Evolutionary conservation across 2,888 invertebrate genomes (phyloP), one percentile per base, ranked within the genome.

Genomic region (Nymphalis urticae): DNA sequence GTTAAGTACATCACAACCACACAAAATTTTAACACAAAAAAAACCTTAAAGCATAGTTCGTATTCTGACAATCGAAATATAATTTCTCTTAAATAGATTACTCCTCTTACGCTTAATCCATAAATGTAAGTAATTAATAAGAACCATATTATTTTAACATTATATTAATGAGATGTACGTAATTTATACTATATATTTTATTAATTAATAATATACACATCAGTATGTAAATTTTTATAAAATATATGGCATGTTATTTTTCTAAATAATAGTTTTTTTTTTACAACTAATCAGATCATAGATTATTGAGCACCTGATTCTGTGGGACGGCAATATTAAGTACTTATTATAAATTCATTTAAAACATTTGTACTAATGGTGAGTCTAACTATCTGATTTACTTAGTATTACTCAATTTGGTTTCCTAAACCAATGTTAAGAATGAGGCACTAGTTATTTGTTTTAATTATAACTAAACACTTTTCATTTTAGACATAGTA

Each of bases 181-280:
- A 76, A 79, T 76, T 79, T 81, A 79, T 76, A 79, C 54, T 72
- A 65, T 76, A 71, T 82, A 80, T 79, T 81, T 83, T 83, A 64
- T 80, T 83, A 83, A 64, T 64, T 68, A 56, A 70, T 82, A 83
- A 82, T 83, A 83, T 84, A 85, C 82, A 85, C 82, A 76, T 84
- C 82, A 83, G 78, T 83, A 83, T 86, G 85, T 88, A 87, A 83
- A 85, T 83, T 87, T 85, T 65, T 59, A 87, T 85, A 85, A 89
- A 91, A 90, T 92, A 92, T 92, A 92, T 89, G 90, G 88, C 90
- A 91, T 91, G 91, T 92, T 92, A 92, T 84, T 91, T 91, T 88
- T 85, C 88, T 87, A 83, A 56, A 36, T 81, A 60, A 21, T 59
- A 16, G 48, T 62, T 68, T 68, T 64, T 66, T 61, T 51, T 19